Conservation (phyloP, 2,888 invertebrate species). For the Mimachlamys varia region DNA sequence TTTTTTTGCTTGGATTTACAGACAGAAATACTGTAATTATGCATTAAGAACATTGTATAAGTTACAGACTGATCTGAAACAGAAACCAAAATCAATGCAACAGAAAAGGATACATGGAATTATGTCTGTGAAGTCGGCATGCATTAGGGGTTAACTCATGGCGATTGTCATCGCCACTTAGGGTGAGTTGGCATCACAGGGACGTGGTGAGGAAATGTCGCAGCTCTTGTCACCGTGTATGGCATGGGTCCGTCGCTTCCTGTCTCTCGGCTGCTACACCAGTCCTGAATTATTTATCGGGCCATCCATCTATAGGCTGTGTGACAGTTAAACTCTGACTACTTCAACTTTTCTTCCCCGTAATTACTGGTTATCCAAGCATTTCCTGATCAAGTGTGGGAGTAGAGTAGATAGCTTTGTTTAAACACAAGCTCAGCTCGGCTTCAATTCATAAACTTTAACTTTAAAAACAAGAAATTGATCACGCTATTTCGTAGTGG, state of each 20-base stretch:
- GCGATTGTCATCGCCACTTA: background rate
- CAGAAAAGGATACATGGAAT: background rate
- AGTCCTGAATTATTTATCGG: background rate
- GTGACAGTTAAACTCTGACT: background rate
- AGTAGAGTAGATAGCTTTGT: background rate
- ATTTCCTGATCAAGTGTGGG: background rate
- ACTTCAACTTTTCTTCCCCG: background rate
- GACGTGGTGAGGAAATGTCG: background rate
- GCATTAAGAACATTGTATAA: background rate
- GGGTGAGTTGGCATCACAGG: background rate
- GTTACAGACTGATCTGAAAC: background rate
- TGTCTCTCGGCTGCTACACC: background rate
- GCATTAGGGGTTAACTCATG: background rate
- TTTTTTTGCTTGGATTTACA: background rate
- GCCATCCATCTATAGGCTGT: background rate
- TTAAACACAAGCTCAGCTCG: background rate
- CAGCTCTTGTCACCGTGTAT: background rate
- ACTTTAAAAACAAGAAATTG: background rate
- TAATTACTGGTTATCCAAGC: conserved; percentile 33
- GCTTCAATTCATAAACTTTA: background rate
- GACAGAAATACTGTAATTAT: background rate
- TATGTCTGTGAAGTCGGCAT: conserved; percentile 18
- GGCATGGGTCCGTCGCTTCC: background rate
- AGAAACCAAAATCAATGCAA: background rate
- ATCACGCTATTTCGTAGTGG: background rate